Evolutionary conservation across 2,888 invertebrate genomes (phyloP), one percentile per base, ranked within the genome.

Genomic region (Pheosia gnoma): DNA sequence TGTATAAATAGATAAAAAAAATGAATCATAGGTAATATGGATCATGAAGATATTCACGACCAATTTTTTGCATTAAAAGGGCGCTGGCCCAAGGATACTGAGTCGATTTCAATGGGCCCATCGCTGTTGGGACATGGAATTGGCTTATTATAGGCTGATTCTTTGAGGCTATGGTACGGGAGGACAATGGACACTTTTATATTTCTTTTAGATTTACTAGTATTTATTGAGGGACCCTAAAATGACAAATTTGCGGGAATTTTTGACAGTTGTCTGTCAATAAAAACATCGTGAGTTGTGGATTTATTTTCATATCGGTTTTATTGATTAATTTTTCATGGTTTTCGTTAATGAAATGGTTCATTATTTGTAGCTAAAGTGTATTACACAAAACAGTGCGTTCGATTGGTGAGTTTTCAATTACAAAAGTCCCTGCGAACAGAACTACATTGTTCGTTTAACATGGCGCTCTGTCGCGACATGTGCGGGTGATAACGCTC

Each of bases 221-320:
- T 25, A 25, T 54, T 56, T 6, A 7, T 13, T 0, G 13, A 58
- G 9, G 57, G 61, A 63, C 71, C 72, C 67, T 59, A 69, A 79
- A 71, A 77, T 86, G 88, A 88, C 89, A 89, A 86, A 86, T 82
- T 87, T 90, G 90, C 90, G 91, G 90, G 90, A 90, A 85, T 84
- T 85, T 89, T 87, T 91, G 90, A 90, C 90, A 90, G 85, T 89
- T 91, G 88, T 90, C 90, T 91, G 88, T 90, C 90, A 91, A 90
- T 90, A 90, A 90, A 87, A 90, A 92, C 89, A 90, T 85, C 84
- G 82, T 84, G 85, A 82, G 70, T 79, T 74, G 79, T 75, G 77
- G 78, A 75, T 79, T 83, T 85, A 75, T 70, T 84, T 81, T 79
- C 77, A 77, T 25, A 25, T 82, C 63, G 71, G 64, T 67, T 66